Percentiles rank a stretch among this genome's conserved stretches.
These are phyloP conservation scores for Siniperca obscura DNA, from an alignment of 2,797 vertebrate species.

Conservation along the genomic window DNA sequence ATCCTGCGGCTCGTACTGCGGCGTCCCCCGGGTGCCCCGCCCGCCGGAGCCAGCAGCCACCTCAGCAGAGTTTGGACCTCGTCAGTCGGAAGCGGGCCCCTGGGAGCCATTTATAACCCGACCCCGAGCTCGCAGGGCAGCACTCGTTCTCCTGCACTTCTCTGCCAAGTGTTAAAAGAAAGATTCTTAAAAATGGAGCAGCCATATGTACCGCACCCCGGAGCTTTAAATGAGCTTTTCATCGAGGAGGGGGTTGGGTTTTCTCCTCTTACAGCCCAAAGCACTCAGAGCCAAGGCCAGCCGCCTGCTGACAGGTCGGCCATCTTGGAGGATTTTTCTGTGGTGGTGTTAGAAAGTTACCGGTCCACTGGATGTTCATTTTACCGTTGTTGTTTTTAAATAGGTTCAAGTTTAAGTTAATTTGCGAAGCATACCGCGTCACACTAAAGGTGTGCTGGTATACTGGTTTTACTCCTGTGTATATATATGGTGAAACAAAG, in stretches of 20 bases:
- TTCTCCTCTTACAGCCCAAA: conserved; percentile 71
- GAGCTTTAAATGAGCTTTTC: conserved; percentile 79
- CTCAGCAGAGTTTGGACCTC: conserved; percentile 68
- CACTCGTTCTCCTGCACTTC: conserved; percentile 74
- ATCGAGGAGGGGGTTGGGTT: conserved; percentile 60
- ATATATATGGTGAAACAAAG: background rate
- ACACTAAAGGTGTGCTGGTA: too few species aligned
- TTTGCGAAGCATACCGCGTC: background rate
- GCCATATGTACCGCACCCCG: conserved; percentile 52
- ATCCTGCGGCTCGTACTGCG: conserved; percentile 54
- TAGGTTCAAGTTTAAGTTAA: background rate
- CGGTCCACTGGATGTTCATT: background rate
- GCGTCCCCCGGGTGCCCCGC: conserved; percentile 34
- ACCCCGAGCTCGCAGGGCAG: conserved; percentile 59
- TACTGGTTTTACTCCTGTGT: background rate
- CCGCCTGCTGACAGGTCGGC: conserved; percentile 71
- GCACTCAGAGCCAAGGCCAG: conserved; percentile 66
- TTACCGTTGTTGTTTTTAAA: background rate
- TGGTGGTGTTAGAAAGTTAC: conserved; percentile 41
- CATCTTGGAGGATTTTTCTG: conserved; percentile 64
- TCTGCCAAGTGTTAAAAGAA: conserved; percentile 84
- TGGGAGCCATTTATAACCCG: conserved; percentile 79
- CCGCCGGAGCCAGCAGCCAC: background rate
- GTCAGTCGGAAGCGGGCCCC: conserved; percentile 71
- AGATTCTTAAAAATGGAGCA: conserved; percentile 76